These are phyloP conservation scores for Pitta sordida DNA, from an alignment of 2,113 vertebrate genomes.

Conservation along the genomic window DNA sequence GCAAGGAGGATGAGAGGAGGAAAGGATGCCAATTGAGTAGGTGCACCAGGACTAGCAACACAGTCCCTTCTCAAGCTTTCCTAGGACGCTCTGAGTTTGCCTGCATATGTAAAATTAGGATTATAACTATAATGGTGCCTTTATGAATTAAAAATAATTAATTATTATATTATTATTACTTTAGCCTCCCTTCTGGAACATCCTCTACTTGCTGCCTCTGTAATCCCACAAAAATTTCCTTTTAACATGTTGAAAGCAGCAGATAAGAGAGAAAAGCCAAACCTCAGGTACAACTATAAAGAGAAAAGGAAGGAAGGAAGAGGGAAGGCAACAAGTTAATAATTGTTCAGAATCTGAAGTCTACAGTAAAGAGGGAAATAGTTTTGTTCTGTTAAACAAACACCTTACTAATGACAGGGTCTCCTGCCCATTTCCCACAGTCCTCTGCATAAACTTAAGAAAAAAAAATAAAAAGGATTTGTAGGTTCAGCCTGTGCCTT, in stretches of 20 bases:
- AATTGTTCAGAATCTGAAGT: slow-evolving; percentile 44
- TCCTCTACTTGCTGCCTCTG: not conserved
- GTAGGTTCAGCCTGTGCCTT: not conserved
- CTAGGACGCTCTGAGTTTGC: not conserved
- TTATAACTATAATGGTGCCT: not conserved
- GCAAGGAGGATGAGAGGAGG: not conserved
- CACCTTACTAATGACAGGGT: slow-evolving; percentile 15
- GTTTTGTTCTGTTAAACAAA: slow-evolving; percentile 46
- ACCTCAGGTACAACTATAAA: slow-evolving; percentile 1
- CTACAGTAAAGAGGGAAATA: slow-evolving; percentile 44
- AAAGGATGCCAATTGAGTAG: not conserved
- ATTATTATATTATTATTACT: not conserved
- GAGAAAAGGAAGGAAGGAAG: slow-evolving; percentile 57
- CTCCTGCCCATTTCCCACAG: slow-evolving; percentile 22
- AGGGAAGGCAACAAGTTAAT: slow-evolving; percentile 42
- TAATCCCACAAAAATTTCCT: not conserved
- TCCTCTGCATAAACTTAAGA: not conserved
- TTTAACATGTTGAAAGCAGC: not conserved
- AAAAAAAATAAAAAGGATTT: not conserved
- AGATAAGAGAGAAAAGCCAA: slow-evolving; percentile 35
- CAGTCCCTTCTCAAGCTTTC: not conserved
- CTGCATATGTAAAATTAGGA: not conserved
- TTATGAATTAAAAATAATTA: not conserved
- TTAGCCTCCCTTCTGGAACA: not conserved
- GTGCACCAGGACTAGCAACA: not conserved